Conservation (phyloP, 2,888 invertebrate species). For the Phoenoteleia sp. region DNA sequence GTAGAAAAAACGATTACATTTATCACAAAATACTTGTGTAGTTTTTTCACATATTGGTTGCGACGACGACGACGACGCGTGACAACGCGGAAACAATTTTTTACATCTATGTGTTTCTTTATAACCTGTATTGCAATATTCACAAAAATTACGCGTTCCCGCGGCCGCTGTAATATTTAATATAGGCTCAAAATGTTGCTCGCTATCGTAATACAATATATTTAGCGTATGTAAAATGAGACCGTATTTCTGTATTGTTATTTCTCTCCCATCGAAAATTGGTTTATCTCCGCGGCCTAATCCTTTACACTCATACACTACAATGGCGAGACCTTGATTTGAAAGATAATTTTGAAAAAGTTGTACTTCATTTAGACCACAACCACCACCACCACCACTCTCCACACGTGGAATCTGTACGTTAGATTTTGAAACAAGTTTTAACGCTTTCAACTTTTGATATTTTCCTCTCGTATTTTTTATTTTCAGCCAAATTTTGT, state of each 20-base stretch:
- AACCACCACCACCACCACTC: too few relatives aligned
- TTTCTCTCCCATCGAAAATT: not conserved
- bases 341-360: not conserved
- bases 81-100: not conserved
- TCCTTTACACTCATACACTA: not conserved
- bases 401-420: not conserved
- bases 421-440: not conserved
- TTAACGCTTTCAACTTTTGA: too few relatives aligned
- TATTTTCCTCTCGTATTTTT: too few relatives aligned
- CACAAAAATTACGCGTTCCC: not conserved
- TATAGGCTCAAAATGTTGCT: not conserved
- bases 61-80: too few relatives aligned
- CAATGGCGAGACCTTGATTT: not conserved
- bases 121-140: not conserved
- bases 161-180: not conserved
- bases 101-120: constrained; percentile 10
- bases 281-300: not conserved
- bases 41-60: too few relatives aligned
- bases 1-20: not conserved
- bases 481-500: too few relatives aligned
- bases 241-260: not conserved
- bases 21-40: not conserved
- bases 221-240: not conserved
- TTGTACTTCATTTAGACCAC: not conserved
- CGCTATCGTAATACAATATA: not conserved